Conservation (phyloP, 2,113 vertebrate species). For the Callorhinus ursinus region DNA sequence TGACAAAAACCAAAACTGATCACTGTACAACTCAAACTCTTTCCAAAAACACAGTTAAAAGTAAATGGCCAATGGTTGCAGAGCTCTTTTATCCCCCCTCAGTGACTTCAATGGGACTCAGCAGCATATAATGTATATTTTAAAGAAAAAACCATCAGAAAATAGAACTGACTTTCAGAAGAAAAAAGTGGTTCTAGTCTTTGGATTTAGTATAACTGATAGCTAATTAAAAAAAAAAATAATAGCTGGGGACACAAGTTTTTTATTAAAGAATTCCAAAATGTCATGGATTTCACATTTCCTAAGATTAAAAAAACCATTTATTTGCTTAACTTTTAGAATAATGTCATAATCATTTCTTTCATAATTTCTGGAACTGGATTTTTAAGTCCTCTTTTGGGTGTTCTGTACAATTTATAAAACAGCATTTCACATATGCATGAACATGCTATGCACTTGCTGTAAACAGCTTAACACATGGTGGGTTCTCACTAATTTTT, state of each 20-base stretch:
- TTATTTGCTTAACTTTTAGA: background rate
- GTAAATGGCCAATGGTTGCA: background rate
- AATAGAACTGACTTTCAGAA: background rate
- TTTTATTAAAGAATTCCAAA: conserved; percentile 10
- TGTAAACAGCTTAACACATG: background rate
- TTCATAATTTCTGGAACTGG: background rate
- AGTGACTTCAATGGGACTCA: background rate
- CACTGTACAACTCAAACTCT: background rate
- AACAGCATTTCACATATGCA: conserved; percentile 1
- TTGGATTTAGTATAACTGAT: conserved; percentile 21
- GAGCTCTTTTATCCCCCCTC: background rate
- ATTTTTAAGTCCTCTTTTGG: conserved; percentile 22
- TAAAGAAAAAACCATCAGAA: background rate
- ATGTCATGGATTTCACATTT: background rate
- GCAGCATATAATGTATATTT: conserved; percentile 1
- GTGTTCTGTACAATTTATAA: background rate
- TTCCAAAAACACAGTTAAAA: background rate
- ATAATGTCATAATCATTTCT: background rate
- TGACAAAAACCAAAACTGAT: background rate
- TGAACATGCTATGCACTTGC: background rate
- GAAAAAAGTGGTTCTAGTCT: background rate
- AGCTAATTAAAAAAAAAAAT: background rate
- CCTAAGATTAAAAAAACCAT: background rate
- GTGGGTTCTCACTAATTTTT: background rate
- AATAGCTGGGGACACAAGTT: background rate